These are phyloP conservation scores for Aurelia coerulea DNA, from an alignment of 30 jellyfish, hydroid and myxozoan species.

Conservation along the genomic window DNA sequence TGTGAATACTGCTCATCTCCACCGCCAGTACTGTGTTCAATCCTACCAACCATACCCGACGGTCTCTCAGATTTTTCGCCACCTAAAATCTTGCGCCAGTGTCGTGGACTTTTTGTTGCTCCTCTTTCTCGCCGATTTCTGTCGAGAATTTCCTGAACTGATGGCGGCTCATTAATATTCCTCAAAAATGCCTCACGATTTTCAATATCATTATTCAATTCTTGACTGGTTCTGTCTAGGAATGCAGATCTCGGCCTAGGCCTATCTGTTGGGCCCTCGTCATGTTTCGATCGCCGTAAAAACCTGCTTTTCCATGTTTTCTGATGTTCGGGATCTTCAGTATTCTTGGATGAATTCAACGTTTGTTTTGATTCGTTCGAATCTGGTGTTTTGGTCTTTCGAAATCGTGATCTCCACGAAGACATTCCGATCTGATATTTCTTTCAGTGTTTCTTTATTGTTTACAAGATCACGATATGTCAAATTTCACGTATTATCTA, in stretches of 20 bases:
- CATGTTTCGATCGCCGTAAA: constrained; percentile 54
- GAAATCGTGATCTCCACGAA: constrained; percentile 70
- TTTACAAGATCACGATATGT: too few species aligned
- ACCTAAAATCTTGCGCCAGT: constrained; percentile 50
- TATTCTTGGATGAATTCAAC: constrained; percentile 2
- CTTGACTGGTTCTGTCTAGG: constrained; percentile 16
- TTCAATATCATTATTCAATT: not conserved
- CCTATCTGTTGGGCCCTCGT: constrained; percentile 32
- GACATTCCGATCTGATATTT: constrained; percentile 27
- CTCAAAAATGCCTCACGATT: constrained; percentile 5
- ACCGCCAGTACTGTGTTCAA: not conserved
- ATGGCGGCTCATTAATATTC: constrained; percentile 27
- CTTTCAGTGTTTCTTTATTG: too few species aligned
- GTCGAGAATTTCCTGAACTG: constrained; percentile 63
- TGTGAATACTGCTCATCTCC: constrained; percentile 24
- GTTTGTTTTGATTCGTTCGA: constrained; percentile 43
- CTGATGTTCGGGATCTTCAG: constrained; percentile 43
- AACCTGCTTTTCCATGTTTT: constrained; percentile 55
- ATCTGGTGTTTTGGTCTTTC: constrained; percentile 55
- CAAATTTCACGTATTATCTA: too few species aligned
- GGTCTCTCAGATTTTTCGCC: constrained; percentile 45
- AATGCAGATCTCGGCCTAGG: constrained; percentile 58
- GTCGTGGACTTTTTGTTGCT: constrained; percentile 54
- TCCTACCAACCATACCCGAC: not conserved
- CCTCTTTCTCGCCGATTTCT: constrained; percentile 57